Conservation (phyloP, 1,140 invertebrate genomes). For the Bicyclus anynana region DNA sequence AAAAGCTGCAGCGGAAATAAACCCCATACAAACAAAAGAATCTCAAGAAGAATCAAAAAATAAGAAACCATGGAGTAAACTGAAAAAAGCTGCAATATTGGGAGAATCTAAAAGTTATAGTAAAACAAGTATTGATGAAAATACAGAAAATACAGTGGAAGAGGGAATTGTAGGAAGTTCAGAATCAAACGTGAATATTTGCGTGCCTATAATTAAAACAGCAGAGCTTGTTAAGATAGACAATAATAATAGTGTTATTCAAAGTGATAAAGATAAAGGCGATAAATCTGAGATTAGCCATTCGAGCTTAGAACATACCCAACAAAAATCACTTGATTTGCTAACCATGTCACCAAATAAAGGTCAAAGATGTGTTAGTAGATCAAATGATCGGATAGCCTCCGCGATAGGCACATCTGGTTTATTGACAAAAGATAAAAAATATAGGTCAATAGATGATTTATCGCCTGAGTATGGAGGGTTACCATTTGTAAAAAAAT, state of each 20-base stretch:
- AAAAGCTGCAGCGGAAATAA: slow-evolving; percentile 47
- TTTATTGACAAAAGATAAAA: slow-evolving; percentile 76
- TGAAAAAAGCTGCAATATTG: slow-evolving; percentile 78
- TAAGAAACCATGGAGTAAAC: slow-evolving; percentile 77
- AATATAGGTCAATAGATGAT: slow-evolving; percentile 89
- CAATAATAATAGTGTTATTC: slow-evolving; percentile 51
- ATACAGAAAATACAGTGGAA: slow-evolving; percentile 36
- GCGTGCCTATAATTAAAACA: slow-evolving; percentile 57
- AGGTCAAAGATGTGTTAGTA: slow-evolving; percentile 30
- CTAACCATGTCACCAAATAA: slow-evolving; percentile 58
- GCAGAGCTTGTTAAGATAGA: slow-evolving; percentile 68
- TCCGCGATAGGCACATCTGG: slow-evolving; percentile 48
- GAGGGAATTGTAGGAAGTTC: slow-evolving; percentile 31
- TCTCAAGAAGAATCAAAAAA: slow-evolving; percentile 49
- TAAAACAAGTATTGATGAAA: slow-evolving; percentile 54
- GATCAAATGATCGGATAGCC: slow-evolving; percentile 43
- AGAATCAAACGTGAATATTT: slow-evolving; percentile 50
- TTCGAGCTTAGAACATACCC: slow-evolving; percentile 46
- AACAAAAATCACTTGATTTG: slow-evolving; percentile 63
- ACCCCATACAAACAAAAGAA: slow-evolving; percentile 42
- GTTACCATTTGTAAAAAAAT: slow-evolving; percentile 91
- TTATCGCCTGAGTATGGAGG: slow-evolving; percentile 91
- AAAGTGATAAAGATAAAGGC: slow-evolving; percentile 47
- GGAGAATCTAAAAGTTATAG: slow-evolving; percentile 63
- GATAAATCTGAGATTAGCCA: slow-evolving; percentile 56